Base-by-base conservation (phyloP, 2,888 invertebrate genomes). In the Chrysodeixis includens region DNA sequence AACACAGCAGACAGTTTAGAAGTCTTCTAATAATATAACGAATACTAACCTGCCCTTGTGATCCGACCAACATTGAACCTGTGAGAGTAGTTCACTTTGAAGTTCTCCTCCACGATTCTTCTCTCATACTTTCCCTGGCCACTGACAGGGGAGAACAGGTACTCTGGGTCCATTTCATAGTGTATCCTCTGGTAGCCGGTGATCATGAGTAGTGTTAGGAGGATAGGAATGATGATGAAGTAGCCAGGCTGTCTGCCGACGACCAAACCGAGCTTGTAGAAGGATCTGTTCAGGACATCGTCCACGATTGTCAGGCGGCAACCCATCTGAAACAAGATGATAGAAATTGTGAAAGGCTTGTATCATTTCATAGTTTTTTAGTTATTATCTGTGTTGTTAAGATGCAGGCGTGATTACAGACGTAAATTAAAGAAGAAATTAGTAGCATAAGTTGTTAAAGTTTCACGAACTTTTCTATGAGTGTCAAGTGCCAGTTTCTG, bases 151-250 rank as follows among this genome's bases (percentile, higher is more conserved):
- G 98, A 98, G 94, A 98, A 99, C 18, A 99, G 95, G 92, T 98
- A 99, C 90, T 98, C 98, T 0, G 98, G 98, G 91, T 98, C 98
- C 93, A 98, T 98, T 94, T 98, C 98, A 93, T 98, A 98, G 88
- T 97, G 95, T 67, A 98, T 96, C 88, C 96, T 96, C 92, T 98
- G 98, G 92, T 97, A 98, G 59, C 98, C 98, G 26, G 98, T 98
- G 90, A 98, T 96, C 91, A 98, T 97, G 60, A 98, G 96, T 64
- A 97, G 91, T 0, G 98, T 97, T 62, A 98, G 92, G 56, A 98
- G 96, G 44, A 98, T 91, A n/a, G 98, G 98, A 63, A 98, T 96
- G 83, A 98, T 97, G 77, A 98, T 96, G 95, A 98, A 98, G 93
- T 98, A 98, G 69, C 98, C 98, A 0, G 98, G 98, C 91, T 97